phyloP scores from a whole-genome alignment of 64 coral and sea anemone species.

The Montipora efflorescens region DNA sequence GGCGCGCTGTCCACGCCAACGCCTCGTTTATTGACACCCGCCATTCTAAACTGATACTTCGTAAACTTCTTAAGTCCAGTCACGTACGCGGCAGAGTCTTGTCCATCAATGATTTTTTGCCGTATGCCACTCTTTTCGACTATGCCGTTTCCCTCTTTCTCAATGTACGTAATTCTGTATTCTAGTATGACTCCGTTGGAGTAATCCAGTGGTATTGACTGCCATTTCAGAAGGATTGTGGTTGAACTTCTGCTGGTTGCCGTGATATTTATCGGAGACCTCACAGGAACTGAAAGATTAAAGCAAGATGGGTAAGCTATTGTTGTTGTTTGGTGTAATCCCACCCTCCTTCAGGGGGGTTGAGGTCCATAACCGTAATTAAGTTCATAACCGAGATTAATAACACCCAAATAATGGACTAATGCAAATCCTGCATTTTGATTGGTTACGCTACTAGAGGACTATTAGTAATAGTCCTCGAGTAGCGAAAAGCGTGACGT shows the following conservation, averaged over 20 bases:
- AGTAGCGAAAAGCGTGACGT: no score
- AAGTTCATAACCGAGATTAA: no score
- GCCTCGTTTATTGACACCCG: slow-evolving; percentile 74
- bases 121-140: background rate
- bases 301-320: background rate
- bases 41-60: slow-evolving; percentile 81
- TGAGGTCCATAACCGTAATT: no score
- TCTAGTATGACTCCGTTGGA: slow-evolving; percentile 69
- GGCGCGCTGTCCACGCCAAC: slow-evolving; percentile 80
- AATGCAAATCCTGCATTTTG: no score
- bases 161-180: slow-evolving; percentile 62
- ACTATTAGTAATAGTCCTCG: no score
- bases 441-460: no score
- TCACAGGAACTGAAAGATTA: slow-evolving; percentile 71
- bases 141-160: background rate
- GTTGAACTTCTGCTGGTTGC: slow-evolving; percentile 72
- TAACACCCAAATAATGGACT: no score
- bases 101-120: slow-evolving; percentile 18
- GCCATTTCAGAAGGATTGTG: slow-evolving; percentile 57
- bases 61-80: slow-evolving; percentile 69
- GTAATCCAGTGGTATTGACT: slow-evolving; percentile 26
- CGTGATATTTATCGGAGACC: slow-evolving; percentile 37
- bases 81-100: slow-evolving; percentile 23
- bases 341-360: no score
- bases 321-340: no score